These are phyloP conservation scores for Scaeva pyrastri DNA, from an alignment of 2,888 invertebrate genomes.

Conservation along the genomic window DNA sequence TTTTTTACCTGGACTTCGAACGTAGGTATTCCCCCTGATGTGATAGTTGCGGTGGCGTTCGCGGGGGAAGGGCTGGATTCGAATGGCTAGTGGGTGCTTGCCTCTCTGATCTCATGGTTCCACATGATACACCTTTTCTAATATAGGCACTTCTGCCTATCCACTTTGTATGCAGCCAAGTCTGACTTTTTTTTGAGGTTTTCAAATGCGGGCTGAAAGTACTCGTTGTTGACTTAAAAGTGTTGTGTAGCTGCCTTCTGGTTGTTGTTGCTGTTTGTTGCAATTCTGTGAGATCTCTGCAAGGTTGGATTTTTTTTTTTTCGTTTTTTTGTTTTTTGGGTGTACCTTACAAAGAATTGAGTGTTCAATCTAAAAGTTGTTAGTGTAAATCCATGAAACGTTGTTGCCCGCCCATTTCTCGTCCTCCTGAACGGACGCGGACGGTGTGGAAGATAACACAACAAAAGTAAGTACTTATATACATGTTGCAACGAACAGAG, in stretches of 20 bases:
- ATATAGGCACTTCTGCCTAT: slow-evolving; percentile 37
- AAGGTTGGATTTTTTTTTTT: slow-evolving; percentile 29
- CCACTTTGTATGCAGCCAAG: neutral
- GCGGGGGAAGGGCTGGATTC: neutral
- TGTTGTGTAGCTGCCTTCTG: slow-evolving; percentile 49
- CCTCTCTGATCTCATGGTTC: slow-evolving; percentile 45
- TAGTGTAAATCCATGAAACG: slow-evolving; percentile 69
- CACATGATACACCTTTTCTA: slow-evolving; percentile 58
- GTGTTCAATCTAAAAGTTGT: slow-evolving; percentile 71
- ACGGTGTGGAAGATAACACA: slow-evolving; percentile 12
- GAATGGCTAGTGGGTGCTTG: slow-evolving; percentile 57
- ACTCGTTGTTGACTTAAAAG: slow-evolving; percentile 61
- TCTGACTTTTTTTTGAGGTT: slow-evolving; percentile 13
- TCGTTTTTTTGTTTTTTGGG: no score
- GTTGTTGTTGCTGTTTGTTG: slow-evolving; percentile 48
- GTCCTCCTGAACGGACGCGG: slow-evolving; percentile 49
- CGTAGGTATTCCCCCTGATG: slow-evolving; percentile 25
- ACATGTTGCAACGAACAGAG: slow-evolving; percentile 18
- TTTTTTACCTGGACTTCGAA: neutral
- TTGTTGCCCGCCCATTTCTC: slow-evolving; percentile 61
- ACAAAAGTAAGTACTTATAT: slow-evolving; percentile 2
- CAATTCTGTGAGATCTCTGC: slow-evolving; percentile 48
- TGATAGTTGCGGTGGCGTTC: neutral
- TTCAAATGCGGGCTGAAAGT: slow-evolving; percentile 12
- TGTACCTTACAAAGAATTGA: slow-evolving; percentile 54